Base-by-base conservation (phyloP, 2,888 invertebrate genomes). In the Acrobasis repandana region DNA sequence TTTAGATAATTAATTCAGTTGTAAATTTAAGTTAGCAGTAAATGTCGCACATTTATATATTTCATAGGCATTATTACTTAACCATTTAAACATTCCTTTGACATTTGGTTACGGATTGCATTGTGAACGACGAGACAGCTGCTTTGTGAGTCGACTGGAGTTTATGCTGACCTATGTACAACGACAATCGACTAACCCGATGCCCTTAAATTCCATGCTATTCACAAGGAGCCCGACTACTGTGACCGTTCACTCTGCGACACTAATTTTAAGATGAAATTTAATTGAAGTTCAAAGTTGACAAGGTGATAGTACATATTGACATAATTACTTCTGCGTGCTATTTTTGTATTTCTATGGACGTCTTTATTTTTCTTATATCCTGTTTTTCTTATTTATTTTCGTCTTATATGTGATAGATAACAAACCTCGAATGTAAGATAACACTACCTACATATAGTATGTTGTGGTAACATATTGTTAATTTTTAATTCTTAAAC, bases 11-110 rank as follows among this genome's bases (percentile, higher is more conserved):
- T 85, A 85, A 88, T 91, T 90, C 91, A 90, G 88, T 88, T 90
- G 80, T 92, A 86, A 90, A 86, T 90, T 90, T 91, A 92, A 91
- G 90, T 90, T 92, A 90, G 91, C 88, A 85, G 86, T 82, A 90
- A 87, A 86, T 79, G 82, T 88, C 86, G 86, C 90, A 91, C 89
- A 87, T 88, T 85, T 85, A 82, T 85, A 77, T 86, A 85, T 83
- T 87, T 85, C 88, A 90, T 92, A 91, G 90, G 91, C 90, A 89
- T 91, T 87, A 88, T 87, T 91, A 91, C 91, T 90, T 91, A 91
- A 90, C 88, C 86, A 85, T 89, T 88, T 82, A 86, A 88, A 92
- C 92, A 92, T 92, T 92, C 92, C 92, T 90, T 88, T 86, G 87
- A 89, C 87, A 84, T 83, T 87, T 80, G 88, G 88, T 88, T 87